Evolutionary conservation across 2,113 vertebrate genomes (phyloP).

Genomic region (Fukomys damarensis): DNA sequence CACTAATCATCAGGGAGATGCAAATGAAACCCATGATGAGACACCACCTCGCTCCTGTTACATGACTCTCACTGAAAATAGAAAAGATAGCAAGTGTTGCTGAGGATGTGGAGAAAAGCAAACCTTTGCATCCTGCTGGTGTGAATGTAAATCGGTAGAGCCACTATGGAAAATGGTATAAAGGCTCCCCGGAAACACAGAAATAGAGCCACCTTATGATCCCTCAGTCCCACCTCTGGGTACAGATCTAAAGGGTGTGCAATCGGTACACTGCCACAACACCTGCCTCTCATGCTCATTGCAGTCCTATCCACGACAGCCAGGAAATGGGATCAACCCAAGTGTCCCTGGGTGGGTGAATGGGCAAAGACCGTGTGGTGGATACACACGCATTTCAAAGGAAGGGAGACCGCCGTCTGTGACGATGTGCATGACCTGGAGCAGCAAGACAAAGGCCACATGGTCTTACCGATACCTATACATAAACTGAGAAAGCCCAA

Average conservation of each 20-base stretch:
- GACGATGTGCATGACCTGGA: fast-evolving
- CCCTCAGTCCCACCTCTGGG: background rate
- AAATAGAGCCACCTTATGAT: background rate
- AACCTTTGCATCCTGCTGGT: background rate
- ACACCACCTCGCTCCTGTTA: background rate
- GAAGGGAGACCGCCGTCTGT: background rate
- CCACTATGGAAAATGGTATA: background rate
- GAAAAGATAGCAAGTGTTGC: background rate
- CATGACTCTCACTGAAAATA: background rate
- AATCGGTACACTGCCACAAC: background rate
- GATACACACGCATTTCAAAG: background rate
- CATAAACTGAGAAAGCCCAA: background rate
- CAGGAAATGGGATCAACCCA: background rate
- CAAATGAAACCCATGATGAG: background rate
- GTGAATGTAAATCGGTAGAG: background rate
- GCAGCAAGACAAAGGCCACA: background rate
- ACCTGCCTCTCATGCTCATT: background rate
- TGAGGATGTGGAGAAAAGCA: background rate
- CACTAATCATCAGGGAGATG: background rate
- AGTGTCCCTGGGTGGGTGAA: background rate
- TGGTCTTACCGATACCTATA: background rate
- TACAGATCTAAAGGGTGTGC: background rate
- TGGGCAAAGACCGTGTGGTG: background rate
- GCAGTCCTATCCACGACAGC: background rate
- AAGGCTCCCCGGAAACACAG: background rate